A percentile compares a stretch with the other conserved stretches of the same genome.
Evolutionary conservation across 2,797 vertebrate species (phyloP).

Genomic region (Acropternis orthonyx): DNA sequence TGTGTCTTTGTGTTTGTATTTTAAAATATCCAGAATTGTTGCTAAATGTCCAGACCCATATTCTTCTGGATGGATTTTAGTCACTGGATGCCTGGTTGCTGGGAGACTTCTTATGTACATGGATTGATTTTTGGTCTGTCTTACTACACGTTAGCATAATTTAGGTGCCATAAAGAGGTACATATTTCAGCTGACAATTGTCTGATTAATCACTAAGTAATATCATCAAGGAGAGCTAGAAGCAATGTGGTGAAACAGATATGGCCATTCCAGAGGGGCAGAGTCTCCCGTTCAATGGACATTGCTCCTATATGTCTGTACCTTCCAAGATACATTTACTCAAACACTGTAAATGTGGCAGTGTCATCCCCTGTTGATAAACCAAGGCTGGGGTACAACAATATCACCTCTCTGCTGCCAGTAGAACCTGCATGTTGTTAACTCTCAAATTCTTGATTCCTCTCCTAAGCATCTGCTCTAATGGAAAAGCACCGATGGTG

Average conservation of each 20-base stretch:
- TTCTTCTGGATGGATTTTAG: not conserved
- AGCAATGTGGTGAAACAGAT: not conserved
- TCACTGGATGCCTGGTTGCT: not conserved
- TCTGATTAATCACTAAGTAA: not conserved
- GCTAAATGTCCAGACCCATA: not conserved
- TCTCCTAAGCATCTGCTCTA: not conserved
- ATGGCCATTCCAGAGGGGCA: not conserved
- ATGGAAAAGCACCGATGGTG: not conserved
- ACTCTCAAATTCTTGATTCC: not conserved
- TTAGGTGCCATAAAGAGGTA: not conserved
- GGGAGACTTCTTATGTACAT: not conserved
- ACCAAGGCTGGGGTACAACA: not conserved
- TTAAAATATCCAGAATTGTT: not conserved
- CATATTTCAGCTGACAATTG: not conserved
- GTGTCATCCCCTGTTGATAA: not conserved
- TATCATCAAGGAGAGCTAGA: not conserved
- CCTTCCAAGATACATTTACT: not conserved
- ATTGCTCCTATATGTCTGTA: rapidly evolving
- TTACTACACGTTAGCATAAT: not conserved
- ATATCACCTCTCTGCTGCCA: not conserved
- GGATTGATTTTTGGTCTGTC: not conserved
- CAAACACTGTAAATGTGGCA: not conserved
- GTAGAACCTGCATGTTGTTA: rapidly evolving
- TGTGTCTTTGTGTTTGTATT: not conserved
- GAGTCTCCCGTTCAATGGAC: not conserved